These are phyloP conservation scores for Riparia riparia DNA, from an alignment of 2,113 vertebrate species.

Conservation along the genomic window DNA sequence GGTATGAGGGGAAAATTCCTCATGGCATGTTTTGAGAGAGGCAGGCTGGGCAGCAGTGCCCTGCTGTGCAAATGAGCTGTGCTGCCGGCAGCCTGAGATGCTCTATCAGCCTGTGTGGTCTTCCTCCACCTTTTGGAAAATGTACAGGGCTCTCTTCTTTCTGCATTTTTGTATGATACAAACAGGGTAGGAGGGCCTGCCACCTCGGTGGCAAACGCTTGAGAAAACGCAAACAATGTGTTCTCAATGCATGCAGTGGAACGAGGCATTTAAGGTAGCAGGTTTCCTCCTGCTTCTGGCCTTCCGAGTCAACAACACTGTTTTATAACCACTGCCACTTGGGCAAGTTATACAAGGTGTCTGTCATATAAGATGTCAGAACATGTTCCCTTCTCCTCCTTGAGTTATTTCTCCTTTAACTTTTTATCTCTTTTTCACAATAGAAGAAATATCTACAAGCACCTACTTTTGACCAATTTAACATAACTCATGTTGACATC, in stretches of 20 bases:
- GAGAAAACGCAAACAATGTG: not conserved
- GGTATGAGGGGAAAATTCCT: accelerated
- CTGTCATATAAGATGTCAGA: not conserved
- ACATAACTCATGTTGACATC: not conserved
- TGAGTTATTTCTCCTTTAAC: not conserved
- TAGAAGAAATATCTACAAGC: not conserved
- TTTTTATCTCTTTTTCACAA: conserved; percentile 6
- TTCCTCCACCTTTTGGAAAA: not conserved
- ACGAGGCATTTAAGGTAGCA: not conserved
- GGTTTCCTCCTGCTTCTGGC: not conserved
- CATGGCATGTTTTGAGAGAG: not conserved
- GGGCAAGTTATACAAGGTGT: not conserved
- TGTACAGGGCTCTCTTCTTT: not conserved
- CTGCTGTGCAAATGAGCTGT: not conserved
- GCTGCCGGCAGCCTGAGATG: not conserved
- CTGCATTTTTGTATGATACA: not conserved
- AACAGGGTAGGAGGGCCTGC: not conserved
- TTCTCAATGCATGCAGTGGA: not conserved
- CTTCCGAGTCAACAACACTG: not conserved
- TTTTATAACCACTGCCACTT: not conserved
- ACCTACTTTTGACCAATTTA: not conserved
- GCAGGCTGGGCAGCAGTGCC: not conserved
- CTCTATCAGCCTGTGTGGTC: not conserved
- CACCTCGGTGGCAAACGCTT: not conserved
- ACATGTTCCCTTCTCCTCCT: not conserved